Conservation (phyloP, 2,888 invertebrate genomes). For the Thyatira batis region DNA sequence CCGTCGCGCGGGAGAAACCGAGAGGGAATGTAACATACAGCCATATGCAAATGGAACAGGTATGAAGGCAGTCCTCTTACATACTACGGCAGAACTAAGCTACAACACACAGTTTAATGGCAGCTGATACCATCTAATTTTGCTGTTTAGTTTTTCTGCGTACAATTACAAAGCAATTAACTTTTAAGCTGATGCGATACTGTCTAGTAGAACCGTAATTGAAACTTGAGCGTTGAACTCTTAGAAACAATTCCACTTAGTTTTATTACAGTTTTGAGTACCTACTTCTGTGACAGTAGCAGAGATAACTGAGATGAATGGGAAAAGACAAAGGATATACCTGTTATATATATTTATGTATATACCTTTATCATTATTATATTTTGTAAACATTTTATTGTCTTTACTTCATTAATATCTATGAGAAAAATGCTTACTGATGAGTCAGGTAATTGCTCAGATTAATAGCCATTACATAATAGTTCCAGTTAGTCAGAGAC, state of each 20-base stretch:
- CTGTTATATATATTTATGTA: too few species aligned
- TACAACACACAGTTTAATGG: constrained; percentile 42
- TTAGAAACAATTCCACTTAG: background rate
- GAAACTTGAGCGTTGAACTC: constrained; percentile 8
- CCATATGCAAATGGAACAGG: constrained; percentile 28
- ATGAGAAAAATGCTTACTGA: too few species aligned
- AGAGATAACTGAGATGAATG: background rate
- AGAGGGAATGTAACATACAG: constrained; percentile 11
- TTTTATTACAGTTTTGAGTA: background rate
- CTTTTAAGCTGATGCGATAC: constrained; percentile 3
- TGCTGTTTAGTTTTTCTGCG: constrained; percentile 29
- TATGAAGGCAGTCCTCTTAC: constrained; percentile 12
- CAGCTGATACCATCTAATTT: constrained; percentile 43
- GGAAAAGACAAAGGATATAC: background rate
- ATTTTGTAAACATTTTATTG: too few species aligned
- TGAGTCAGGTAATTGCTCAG: background rate
- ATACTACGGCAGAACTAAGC: constrained; percentile 11
- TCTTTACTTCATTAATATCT: too few species aligned
- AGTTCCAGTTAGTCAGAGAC: background rate
- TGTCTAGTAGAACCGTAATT: constrained; percentile 3
- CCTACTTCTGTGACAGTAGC: background rate
- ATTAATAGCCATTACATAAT: background rate
- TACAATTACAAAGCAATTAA: constrained; percentile 10
- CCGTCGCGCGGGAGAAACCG: constrained; percentile 31
- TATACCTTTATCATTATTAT: too few species aligned